These are phyloP conservation scores for Electrona antarctica DNA, from an alignment of 2,113 vertebrate genomes.

Conservation along the genomic window DNA sequence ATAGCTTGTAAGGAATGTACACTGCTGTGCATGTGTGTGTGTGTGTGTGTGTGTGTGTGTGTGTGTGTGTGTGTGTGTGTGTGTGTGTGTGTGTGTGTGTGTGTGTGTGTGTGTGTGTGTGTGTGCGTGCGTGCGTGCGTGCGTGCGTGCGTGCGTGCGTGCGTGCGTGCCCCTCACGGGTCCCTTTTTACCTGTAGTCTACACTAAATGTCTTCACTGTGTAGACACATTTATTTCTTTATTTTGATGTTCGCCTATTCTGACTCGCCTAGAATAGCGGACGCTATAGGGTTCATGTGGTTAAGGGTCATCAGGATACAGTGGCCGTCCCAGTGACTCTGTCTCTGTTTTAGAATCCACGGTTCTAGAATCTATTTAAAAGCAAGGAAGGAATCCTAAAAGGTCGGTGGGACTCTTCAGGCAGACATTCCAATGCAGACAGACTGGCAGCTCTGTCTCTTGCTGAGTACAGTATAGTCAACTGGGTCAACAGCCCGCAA, in stretches of 20 bases:
- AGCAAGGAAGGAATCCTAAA: slow-evolving; percentile 66
- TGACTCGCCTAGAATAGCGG: no score
- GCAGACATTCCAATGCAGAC: slow-evolving; percentile 67
- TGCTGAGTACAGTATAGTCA: slow-evolving; percentile 42
- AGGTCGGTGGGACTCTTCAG: slow-evolving; percentile 57
- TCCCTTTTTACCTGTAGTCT: no score
- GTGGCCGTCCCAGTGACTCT: slow-evolving; percentile 1
- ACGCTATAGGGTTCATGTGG: no score
- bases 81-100: background rate
- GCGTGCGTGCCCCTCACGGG: no score
- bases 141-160: no score
- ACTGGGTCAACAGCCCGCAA: slow-evolving; percentile 38
- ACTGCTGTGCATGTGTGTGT: background rate
- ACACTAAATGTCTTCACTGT: no score
- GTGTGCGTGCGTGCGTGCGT: no score
- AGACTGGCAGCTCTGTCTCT: slow-evolving; percentile 42
- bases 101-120: background rate
- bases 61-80: background rate
- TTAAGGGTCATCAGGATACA: no score
- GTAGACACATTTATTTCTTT: no score
- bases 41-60: background rate
- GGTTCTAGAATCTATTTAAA: slow-evolving; percentile 71
- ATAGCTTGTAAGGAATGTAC: background rate
- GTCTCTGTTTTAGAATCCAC: slow-evolving; percentile 35
- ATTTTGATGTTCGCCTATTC: no score